Evolutionary conservation across 35 echinoderm and acorn worm species (phyloP), one percentile per base, ranked within the genome.

Genomic region (Heliocidaris tuberculata): DNA sequence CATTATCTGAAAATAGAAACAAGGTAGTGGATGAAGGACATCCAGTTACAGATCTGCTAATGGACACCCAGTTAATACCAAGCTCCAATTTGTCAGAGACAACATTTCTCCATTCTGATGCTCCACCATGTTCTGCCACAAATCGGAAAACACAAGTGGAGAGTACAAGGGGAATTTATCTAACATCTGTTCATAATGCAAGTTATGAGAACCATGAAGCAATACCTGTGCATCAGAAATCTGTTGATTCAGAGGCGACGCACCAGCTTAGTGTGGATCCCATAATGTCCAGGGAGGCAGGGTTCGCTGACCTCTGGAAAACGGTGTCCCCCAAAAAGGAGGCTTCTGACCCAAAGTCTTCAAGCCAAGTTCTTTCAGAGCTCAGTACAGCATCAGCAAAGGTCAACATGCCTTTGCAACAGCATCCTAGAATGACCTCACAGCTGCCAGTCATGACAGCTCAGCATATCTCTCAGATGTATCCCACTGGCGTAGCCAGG

Each of bases 221-320:
- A 78, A n/a, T 0, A 78, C 27, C 65, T 27, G 65, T 27, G 27
- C 17, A 5, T n/a, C 65, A 78, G 27, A n/a, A 78, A 21, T 21
- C 27, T 29, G 24, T 78, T 78, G 19, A 78, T 78, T 24, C 21
- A 78, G 65, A 78, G 65, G 65, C 65, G 0, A 21, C 65, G 0
- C 65, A 78, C 19, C 65, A 48, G 29, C 21, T 4, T 24, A 89
- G 87, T 3, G 9, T 89, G 19, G 91, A 93, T 93, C 91, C 91
- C 13, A 32, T 93, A 48, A 93, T 93, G 91, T 93, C 91, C 48
- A 49, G 91, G 21, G 91, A 93, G 19, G 91, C 91, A 48, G 91
- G 91, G 6, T 93, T 93, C 30, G 50, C 91, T 13, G 91, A 93
- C 29, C 48, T 93, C 10, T 93, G 91, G 91, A 93, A 48, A 10